Evolutionary conservation across 1,140 invertebrate species (phyloP).

Genomic region (Limonius californicus): DNA sequence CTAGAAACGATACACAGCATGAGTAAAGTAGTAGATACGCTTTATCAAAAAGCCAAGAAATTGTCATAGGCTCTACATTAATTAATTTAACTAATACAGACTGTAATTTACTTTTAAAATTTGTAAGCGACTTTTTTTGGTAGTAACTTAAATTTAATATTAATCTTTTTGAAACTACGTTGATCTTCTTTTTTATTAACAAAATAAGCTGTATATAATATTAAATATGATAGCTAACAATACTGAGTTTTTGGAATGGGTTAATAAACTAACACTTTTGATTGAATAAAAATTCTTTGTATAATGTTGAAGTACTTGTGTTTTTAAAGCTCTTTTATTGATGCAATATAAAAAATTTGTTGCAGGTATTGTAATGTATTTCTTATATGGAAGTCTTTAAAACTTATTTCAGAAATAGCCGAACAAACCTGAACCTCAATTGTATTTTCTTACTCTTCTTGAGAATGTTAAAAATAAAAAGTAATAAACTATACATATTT

Average conservation of each 20-base stretch:
- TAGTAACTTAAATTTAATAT: neutral
- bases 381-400: neutral
- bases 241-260: constrained; percentile 1
- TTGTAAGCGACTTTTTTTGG: neutral
- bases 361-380: neutral
- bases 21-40: constrained; percentile 97
- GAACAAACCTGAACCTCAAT: neutral
- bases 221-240: neutral
- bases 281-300: neutral
- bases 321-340: neutral
- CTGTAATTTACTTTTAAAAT: constrained; percentile 27
- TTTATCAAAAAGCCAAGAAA: constrained; percentile 98
- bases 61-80: constrained; percentile 69
- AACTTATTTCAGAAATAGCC: neutral
- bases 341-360: neutral
- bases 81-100: constrained; percentile 17
- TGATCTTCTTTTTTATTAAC: neutral
- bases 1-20: constrained; percentile 97
- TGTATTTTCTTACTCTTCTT: constrained; percentile 8
- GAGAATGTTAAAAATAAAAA: neutral
- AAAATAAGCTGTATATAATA: constrained; percentile 8
- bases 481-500: neutral
- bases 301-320: neutral
- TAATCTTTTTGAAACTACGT: neutral
- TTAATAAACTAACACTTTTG: constrained; percentile 4